phyloP scores from a whole-genome alignment of 2,113 vertebrate genomes.

The Taurulus bubalis region DNA sequence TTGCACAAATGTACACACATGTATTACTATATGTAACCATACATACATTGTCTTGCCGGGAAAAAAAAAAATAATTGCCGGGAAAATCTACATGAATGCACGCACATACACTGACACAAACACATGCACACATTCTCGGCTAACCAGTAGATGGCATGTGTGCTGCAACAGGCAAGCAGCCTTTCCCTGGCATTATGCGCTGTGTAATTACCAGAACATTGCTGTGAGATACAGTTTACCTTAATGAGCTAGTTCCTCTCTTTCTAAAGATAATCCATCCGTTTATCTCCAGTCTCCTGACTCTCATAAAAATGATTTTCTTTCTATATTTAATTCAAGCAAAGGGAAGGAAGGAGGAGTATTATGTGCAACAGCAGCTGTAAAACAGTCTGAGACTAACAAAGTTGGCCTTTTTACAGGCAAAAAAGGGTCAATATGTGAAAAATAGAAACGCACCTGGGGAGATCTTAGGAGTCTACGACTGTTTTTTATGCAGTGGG shows the following conservation, averaged over 20 bases:
- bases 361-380: conserved; percentile 31
- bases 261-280: conserved; percentile 80
- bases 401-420: conserved; percentile 68
- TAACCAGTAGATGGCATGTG: conserved; percentile 53
- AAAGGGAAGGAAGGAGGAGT: conserved; percentile 43
- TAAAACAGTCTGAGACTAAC: conserved; percentile 77
- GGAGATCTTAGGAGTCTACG: conserved; percentile 50
- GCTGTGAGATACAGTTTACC: conserved; percentile 77
- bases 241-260: conserved; percentile 81
- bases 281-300: conserved; percentile 82
- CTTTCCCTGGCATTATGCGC: conserved; percentile 60
- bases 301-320: conserved; percentile 84
- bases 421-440: conserved; percentile 57
- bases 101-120: neutral
- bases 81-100: neutral
- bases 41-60: neutral
- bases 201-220: conserved; percentile 79
- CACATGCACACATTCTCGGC: neutral
- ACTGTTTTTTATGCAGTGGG: conserved; percentile 47
- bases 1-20: neutral
- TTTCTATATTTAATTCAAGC: conserved; percentile 77
- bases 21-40: neutral
- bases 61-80: too few species aligned
- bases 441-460: conserved; percentile 44
- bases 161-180: conserved; percentile 37